Evolutionary conservation across 1,140 invertebrate genomes (phyloP), one percentile per base, ranked within the genome.

Genomic region (Scaptomyza hsui): DNA sequence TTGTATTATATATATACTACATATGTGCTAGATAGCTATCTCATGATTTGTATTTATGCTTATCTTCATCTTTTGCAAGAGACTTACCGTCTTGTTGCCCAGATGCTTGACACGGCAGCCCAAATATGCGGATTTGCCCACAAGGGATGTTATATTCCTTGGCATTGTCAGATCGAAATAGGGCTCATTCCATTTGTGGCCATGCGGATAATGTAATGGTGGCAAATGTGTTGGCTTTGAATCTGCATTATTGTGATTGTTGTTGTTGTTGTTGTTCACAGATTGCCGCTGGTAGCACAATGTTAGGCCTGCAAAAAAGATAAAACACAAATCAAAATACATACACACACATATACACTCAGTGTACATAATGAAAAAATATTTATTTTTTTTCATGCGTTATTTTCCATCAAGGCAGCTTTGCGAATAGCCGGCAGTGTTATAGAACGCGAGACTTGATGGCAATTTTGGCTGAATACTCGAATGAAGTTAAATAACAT

Each of bases 111-210:
- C 96, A 69, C 95, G 93, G 92, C 97, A 97, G 82, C 95, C 95
- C 52, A 98, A 94, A 78, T 96, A 93, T n/a, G 96, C 95, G 15
- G 96, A 95, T 91, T 97, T 96, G 4, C 97, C 97, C 24, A 97
- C 96, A 32, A 97, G 95, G 3, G 96, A 94, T 7, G 96, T 97
- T 52, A 97, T 95, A 91, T 97, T 97, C 72, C 95, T 93, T 4
- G 95, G 94, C 19, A 95, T 95, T 62, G 96, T 94, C 86, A 96
- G 95, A 91, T 97, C 96, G 91, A 98, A 97, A 90, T 96, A 97
- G 3, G 97, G 97, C 75, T 91, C 91, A 63, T 89, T 91, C 91
- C 90, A 91, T 64, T 91, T 91, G 73, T 91, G 85, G 52, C 89
- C 89, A 67, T 90, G 83, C 15, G 86, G 75, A 72, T 89, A 91